Conservation (phyloP, 1,140 invertebrate species). For the Chymomyza costata region DNA sequence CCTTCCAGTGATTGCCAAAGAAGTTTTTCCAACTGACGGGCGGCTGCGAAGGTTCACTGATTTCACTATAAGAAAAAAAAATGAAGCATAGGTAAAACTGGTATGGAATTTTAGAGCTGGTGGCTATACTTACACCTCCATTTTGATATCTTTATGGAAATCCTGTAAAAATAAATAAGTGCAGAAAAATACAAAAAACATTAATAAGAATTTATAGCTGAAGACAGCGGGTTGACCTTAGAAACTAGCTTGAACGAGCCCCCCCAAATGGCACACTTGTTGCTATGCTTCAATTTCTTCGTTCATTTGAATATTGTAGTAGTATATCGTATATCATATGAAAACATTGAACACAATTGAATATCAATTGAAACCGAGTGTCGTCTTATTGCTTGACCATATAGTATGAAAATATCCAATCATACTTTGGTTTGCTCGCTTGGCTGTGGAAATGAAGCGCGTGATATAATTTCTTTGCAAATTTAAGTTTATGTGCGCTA, state of each 20-base stretch:
- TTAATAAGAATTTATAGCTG: conserved; percentile 31
- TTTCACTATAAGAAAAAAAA: conserved; percentile 38
- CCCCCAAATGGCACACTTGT: conserved; percentile 26
- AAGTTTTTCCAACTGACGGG: conserved; percentile 38
- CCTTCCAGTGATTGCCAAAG: conserved; percentile 79
- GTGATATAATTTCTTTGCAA: conserved; percentile 45
- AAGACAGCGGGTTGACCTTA: background rate
- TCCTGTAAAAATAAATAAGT: conserved; percentile 44
- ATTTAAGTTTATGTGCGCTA: conserved; percentile 21
- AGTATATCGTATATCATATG: conserved; percentile 18
- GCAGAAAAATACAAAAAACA: conserved; percentile 10
- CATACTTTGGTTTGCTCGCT: no score
- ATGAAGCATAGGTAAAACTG: conserved; percentile 4
- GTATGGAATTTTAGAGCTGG: conserved; percentile 1
- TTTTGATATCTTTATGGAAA: conserved; percentile 49
- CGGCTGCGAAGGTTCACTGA: conserved; percentile 37
- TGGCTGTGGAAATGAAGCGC: conserved; percentile 23
- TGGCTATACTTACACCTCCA: conserved; percentile 54
- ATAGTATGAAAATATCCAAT: no score
- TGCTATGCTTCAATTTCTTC: conserved; percentile 28
- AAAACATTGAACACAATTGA: conserved; percentile 42
- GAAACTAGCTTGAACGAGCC: conserved; percentile 28
- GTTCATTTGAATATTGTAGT: conserved; percentile 49
- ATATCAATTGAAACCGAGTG: conserved; percentile 38
- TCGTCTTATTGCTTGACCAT: no score